phyloP scores from a whole-genome alignment of 2,113 vertebrate species.

The Patagioenas fasciata region DNA sequence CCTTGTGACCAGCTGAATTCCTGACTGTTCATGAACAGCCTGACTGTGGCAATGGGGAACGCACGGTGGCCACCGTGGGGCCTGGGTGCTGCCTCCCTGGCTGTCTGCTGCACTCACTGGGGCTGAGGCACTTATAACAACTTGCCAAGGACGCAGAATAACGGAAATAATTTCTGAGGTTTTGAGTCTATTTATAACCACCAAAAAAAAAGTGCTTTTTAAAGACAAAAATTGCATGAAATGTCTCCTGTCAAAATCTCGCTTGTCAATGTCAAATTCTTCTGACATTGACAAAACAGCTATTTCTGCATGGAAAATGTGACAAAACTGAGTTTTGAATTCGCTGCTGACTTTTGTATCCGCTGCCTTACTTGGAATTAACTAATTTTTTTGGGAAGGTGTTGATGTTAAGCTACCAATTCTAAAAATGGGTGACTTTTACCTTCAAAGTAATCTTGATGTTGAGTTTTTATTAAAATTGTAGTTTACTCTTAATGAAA shows the following conservation, averaged over 20 bases:
- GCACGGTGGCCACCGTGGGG: fast-evolving
- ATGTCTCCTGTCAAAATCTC: constrained; percentile 55
- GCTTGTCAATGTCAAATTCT: constrained; percentile 48
- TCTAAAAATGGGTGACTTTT: not conserved
- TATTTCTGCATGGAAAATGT: constrained; percentile 40
- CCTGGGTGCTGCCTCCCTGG: not conserved
- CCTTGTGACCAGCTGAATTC: not conserved
- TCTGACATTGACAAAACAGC: constrained; percentile 46
- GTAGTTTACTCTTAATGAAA: not conserved
- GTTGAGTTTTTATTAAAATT: not conserved
- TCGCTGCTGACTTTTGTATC: not conserved
- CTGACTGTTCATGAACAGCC: not conserved
- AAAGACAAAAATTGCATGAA: constrained; percentile 30
- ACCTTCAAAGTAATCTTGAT: not conserved
- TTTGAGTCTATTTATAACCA: constrained; percentile 35
- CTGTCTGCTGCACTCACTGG: not conserved
- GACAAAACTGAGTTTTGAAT: constrained; percentile 35
- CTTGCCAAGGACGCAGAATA: not conserved
- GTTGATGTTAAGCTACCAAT: not conserved
- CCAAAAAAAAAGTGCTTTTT: not conserved
- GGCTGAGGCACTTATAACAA: not conserved
- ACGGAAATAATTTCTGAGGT: not conserved
- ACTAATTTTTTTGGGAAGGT: not conserved
- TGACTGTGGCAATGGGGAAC: fast-evolving
- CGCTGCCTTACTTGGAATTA: not conserved